Conservation (phyloP, 2,113 vertebrate genomes). For the Fulica atra region DNA sequence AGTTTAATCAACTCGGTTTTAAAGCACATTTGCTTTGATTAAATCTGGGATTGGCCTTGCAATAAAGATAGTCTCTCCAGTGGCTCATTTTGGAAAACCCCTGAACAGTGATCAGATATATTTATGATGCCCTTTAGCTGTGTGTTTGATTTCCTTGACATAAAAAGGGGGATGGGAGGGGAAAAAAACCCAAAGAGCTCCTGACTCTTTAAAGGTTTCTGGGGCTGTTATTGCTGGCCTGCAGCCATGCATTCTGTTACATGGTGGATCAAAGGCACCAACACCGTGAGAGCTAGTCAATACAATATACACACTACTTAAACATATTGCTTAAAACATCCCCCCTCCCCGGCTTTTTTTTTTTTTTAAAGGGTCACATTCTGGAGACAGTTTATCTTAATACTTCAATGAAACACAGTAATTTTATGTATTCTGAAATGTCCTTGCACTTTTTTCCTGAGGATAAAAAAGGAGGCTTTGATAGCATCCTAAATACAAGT, state of each 20-base stretch:
- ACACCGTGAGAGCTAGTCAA: slow-evolving; percentile 28
- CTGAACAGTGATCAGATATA: slow-evolving; percentile 65
- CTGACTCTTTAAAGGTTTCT: slow-evolving; percentile 63
- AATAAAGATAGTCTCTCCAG: slow-evolving; percentile 57
- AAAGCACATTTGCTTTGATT: slow-evolving; percentile 66
- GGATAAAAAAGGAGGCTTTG: neutral
- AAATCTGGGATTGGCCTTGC: slow-evolving; percentile 56
- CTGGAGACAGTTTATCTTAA: slow-evolving; percentile 4
- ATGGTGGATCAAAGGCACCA: slow-evolving; percentile 62
- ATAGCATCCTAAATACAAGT: neutral
- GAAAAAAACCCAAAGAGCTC: neutral
- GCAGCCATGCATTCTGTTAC: slow-evolving; percentile 60
- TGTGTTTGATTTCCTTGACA: slow-evolving; percentile 70
- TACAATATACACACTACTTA: slow-evolving; percentile 41
- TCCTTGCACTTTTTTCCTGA: neutral
- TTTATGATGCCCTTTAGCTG: slow-evolving; percentile 73
- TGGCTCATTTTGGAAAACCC: slow-evolving; percentile 47
- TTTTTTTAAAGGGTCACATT: slow-evolving; percentile 40
- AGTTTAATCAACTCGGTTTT: slow-evolving; percentile 63
- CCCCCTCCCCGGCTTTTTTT: no score
- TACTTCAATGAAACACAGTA: neutral
- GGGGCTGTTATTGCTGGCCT: slow-evolving; percentile 62
- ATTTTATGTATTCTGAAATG: slow-evolving; percentile 12
- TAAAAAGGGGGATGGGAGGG: slow-evolving; percentile 3
- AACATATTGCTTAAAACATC: slow-evolving; percentile 46